These are phyloP conservation scores for Mantis religiosa DNA, from an alignment of 2,888 invertebrate species.

Conservation along the genomic window DNA sequence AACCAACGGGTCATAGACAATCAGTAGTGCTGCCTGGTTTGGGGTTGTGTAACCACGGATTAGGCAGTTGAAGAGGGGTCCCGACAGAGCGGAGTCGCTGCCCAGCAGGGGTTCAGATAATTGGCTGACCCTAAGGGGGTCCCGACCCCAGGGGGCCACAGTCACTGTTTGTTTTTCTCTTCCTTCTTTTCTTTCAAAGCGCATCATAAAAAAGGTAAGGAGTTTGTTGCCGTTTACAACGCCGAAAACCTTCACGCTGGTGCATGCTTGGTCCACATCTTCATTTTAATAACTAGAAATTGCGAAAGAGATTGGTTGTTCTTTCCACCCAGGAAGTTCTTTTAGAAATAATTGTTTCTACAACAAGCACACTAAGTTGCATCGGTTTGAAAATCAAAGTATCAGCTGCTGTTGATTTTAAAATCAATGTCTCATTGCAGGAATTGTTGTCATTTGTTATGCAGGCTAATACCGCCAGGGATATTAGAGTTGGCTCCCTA, in stretches of 20 bases:
- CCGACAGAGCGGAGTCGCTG: slow-evolving; percentile 30
- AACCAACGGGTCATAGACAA: too few species aligned
- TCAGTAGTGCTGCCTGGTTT: not conserved
- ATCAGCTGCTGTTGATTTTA: too few species aligned
- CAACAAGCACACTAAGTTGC: too few species aligned
- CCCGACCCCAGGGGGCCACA: slow-evolving; percentile 25
- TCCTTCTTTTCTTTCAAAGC: slow-evolving; percentile 5
- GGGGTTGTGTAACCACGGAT: not conserved
- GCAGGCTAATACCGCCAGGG: too few species aligned
- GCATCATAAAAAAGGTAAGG: slow-evolving; percentile 16
- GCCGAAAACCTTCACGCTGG: not conserved
- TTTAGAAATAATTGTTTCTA: too few species aligned
- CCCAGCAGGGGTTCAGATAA: slow-evolving; percentile 33
- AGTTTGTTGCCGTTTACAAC: slow-evolving; percentile 9
- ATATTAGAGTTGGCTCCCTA: too few species aligned
- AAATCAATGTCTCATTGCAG: too few species aligned
- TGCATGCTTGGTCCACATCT: not conserved
- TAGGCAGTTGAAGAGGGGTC: not conserved
- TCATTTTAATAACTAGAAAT: not conserved
- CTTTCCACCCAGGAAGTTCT: too few species aligned
- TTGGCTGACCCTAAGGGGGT: slow-evolving; percentile 32
- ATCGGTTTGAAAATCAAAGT: too few species aligned
- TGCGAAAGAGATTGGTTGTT: not conserved
- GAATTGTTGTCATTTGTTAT: too few species aligned
- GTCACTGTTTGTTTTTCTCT: slow-evolving; percentile 32